Evolutionary conservation across 2,113 vertebrate genomes (phyloP).

Genomic region (Eulemur rufifrons): DNA sequence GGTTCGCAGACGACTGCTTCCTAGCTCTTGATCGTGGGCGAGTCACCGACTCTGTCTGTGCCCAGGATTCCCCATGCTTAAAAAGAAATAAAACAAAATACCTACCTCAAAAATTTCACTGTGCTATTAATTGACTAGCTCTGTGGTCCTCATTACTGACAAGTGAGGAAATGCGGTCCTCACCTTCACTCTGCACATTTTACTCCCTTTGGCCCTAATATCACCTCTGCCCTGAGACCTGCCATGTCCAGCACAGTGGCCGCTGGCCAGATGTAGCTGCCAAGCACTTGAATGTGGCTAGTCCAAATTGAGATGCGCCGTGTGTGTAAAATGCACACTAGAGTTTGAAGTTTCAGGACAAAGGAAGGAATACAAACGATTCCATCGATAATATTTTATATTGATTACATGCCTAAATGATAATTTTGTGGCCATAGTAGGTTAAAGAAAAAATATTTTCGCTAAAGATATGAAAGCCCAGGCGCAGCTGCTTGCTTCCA

Average conservation of each 20-base stretch:
- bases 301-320: rapidly evolving
- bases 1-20: background rate
- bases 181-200: rapidly evolving
- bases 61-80: background rate
- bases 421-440: background rate
- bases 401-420: background rate
- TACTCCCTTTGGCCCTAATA: background rate
- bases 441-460: background rate
- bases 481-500: background rate
- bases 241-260: background rate
- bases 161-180: background rate
- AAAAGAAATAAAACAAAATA: background rate
- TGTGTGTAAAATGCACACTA: rapidly evolving
- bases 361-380: background rate
- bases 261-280: rapidly evolving
- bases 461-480: background rate
- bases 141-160: background rate
- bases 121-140: background rate
- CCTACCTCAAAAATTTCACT: background rate
- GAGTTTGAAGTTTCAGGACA: background rate
- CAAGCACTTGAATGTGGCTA: rapidly evolving
- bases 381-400: background rate
- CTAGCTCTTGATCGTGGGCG: rapidly evolving
- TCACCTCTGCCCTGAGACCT: rapidly evolving
- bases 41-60: background rate